Conservation (phyloP, 2,797 vertebrate genomes). For the Arctocebus calabarensis region DNA sequence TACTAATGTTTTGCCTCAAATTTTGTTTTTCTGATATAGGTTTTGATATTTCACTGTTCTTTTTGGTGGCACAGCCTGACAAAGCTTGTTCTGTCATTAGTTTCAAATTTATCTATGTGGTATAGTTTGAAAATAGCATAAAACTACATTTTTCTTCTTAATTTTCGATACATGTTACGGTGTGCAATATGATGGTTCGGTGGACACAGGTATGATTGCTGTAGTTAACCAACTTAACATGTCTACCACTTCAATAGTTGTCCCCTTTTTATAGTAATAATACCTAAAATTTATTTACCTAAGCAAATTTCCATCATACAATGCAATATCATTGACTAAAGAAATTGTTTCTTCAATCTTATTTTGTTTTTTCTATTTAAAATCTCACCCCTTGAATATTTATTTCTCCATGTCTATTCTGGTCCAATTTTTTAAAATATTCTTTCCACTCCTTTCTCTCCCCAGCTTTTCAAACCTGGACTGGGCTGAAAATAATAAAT, state of each 20-base stretch:
- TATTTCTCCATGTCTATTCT: neutral
- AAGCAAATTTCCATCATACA: neutral
- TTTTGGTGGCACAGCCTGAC: neutral
- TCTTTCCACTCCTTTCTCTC: neutral
- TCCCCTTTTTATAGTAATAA: no score
- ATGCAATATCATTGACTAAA: neutral
- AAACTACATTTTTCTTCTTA: neutral
- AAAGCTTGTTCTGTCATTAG: neutral
- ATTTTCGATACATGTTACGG: neutral
- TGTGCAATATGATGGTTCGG: neutral
- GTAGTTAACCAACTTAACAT: neutral
- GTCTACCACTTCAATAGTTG: neutral
- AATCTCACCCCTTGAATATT: neutral
- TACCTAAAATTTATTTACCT: neutral
- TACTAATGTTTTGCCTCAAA: neutral
- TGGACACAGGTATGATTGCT: neutral
- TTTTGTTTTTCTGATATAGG: neutral
- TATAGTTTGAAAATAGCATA: neutral
- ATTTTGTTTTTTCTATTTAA: neutral
- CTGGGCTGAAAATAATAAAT: neutral
- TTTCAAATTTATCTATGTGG: neutral
- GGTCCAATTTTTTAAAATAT: neutral
- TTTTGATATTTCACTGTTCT: neutral
- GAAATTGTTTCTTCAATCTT: neutral
- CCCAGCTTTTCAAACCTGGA: neutral